Percentiles rank a stretch among this genome's conserved stretches.
Conservation (phyloP, 37 sponge, comb jelly and placozoan species). For the Hexactinellida sp. region DNA sequence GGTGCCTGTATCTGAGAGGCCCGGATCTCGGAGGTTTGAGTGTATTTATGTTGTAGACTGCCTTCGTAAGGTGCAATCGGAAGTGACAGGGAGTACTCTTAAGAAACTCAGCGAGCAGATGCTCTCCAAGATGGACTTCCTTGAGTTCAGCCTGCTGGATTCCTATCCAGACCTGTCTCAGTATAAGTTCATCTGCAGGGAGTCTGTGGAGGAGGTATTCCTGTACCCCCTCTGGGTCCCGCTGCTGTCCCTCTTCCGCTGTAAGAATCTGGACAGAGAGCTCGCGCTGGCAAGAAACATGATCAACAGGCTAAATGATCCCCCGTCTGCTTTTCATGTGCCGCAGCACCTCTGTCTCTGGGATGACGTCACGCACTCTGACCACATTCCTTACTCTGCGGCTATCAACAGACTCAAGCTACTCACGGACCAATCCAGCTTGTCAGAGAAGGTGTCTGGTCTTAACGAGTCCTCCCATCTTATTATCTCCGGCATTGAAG, state of each 20-base stretch:
- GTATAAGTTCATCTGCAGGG: neutral
- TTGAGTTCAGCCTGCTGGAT: neutral
- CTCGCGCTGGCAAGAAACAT: neutral
- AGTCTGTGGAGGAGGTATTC: neutral
- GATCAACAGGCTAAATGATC: neutral
- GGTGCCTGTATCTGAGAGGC: too few species aligned
- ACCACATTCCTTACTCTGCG: neutral
- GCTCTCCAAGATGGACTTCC: slow-evolving; percentile 9
- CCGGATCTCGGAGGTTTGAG: too few species aligned
- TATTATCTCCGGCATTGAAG: neutral
- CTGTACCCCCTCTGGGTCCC: neutral
- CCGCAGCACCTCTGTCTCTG: neutral
- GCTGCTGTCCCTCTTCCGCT: slow-evolving; percentile 1
- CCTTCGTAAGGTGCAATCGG: neutral
- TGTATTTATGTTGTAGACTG: neutral
- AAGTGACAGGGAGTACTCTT: neutral
- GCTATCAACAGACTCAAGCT: neutral
- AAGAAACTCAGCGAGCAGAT: neutral
- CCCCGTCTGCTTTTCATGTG: neutral
- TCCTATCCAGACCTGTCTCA: neutral
- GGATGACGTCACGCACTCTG: neutral
- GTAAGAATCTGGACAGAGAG: slow-evolving; percentile 4
- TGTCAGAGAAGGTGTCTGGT: neutral
- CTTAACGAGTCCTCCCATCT: neutral
- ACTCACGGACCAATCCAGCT: neutral